Evolutionary conservation across 1,140 invertebrate species (phyloP), one percentile per base, ranked within the genome.

Genomic region (Euborellia annulipes): DNA sequence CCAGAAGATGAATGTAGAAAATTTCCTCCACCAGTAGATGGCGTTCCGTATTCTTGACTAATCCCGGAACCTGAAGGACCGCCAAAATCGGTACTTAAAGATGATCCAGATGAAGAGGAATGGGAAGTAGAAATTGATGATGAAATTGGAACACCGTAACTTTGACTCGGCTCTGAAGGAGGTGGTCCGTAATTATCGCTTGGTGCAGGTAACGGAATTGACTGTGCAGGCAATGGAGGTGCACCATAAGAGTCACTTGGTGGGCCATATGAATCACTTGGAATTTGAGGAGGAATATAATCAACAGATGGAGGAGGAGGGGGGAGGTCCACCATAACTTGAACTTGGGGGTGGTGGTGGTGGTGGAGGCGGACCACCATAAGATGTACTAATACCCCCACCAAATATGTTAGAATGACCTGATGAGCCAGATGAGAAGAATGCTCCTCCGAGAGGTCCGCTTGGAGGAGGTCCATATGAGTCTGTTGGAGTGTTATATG

Each of bases 281-380:
- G 51, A 34, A 49, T 46, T 32, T 46, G 42, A 16, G n/a, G 43
- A 48, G 14, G 11, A 34, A 8, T 47, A 16, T 9, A 19, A 18
- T 45, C 21, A 16, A 16, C n/a, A n/a, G n/a, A n/a, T n/a, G n/a
- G 14, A 27, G 3, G 11, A 30, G 27, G 16, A 8, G 9, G 34
- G 22, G 57, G 2, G 58, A 11, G 61, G 61, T 21, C 60, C 59
- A 23, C 57, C 55, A 50, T 62, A 63, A 1, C 60, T 62, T 48
- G 62, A 58, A 47, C 55, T 63, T n/a, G n/a, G n/a, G n/a, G n/a
- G n/a, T n/a, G n/a, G n/a, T 18, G 62, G 63, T 13, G 62, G 42
- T 51, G 55, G 32, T 53, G 49, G 50, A 36, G 51, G 51, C 11
- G 52, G 49, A 9, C 40, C 46, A 18, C 9, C 9, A 9, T 14